These are phyloP conservation scores for Kuschelorhynchus macadamiae DNA, from an alignment of 2,888 invertebrate species.

Conservation along the genomic window DNA sequence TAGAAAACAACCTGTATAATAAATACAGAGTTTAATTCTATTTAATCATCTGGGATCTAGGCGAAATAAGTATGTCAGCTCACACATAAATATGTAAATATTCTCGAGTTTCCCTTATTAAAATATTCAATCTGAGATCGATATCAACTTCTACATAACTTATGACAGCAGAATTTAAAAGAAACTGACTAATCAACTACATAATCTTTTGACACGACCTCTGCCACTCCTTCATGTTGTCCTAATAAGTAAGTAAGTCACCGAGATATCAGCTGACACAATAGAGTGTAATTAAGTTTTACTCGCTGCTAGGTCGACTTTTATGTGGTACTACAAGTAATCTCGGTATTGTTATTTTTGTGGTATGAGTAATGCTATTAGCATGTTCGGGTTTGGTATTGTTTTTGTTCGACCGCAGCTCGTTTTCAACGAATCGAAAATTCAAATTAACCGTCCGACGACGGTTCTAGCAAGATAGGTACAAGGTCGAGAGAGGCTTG, in stretches of 20 bases:
- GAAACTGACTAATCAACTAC: not conserved
- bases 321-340: constrained; percentile 2
- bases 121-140: no score
- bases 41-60: constrained; percentile 57
- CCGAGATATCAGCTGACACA: not conserved
- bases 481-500: constrained; percentile 40
- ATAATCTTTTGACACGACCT: constrained; percentile 4
- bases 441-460: constrained; percentile 36
- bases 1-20: no score
- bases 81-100: no score
- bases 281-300: not conserved
- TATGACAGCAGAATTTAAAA: not conserved
- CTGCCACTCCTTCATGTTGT: constrained; percentile 1
- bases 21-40: no score
- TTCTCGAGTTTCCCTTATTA: not conserved
- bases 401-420: not conserved
- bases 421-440: constrained; percentile 14
- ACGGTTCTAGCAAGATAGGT: constrained; percentile 25
- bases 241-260: constrained; percentile 4
- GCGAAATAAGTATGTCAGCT: no score
- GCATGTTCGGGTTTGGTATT: not conserved
- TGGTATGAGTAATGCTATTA: not conserved
- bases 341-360: not conserved
- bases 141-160: no score
- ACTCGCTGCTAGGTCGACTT: not conserved